These are phyloP conservation scores for Astropecten irregularis DNA, from an alignment of 53 echinoderm and acorn worm genomes.

Conservation along the genomic window DNA sequence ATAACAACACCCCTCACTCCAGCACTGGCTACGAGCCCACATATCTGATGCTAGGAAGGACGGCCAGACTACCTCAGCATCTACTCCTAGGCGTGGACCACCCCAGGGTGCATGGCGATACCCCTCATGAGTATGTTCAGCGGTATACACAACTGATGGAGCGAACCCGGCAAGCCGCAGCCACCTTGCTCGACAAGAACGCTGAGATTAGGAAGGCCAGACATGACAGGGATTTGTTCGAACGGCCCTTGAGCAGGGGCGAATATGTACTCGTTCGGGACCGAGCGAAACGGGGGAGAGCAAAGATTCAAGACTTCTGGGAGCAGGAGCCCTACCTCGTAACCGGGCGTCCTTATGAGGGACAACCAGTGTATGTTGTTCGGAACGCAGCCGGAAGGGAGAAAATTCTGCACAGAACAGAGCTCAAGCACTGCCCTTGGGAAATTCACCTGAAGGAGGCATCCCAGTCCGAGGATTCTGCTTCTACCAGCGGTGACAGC, in stretches of 20 bases:
- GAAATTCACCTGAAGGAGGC: background rate
- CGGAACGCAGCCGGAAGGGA: background rate
- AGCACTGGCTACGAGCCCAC: too few relatives aligned
- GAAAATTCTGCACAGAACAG: slow-evolving; percentile 21
- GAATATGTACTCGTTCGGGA: too few relatives aligned
- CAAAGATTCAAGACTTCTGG: too few relatives aligned
- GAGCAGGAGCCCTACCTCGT: slow-evolving; percentile 16
- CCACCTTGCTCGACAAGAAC: too few relatives aligned
- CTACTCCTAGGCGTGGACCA: too few relatives aligned
- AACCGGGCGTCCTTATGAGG: background rate
- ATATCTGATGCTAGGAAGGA: background rate
- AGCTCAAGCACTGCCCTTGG: slow-evolving; percentile 44
- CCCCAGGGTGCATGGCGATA: too few relatives aligned
- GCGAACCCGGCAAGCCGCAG: too few relatives aligned
- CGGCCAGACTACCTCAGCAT: background rate
- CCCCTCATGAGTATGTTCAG: background rate
- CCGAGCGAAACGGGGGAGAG: too few relatives aligned
- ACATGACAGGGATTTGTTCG: slow-evolving; percentile 17
- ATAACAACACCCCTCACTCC: too few relatives aligned
- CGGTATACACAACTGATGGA: background rate
- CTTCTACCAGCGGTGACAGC: background rate
- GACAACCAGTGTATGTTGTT: slow-evolving; percentile 30
- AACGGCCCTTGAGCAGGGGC: slow-evolving; percentile 22
- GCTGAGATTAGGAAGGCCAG: background rate
- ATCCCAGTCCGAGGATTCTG: background rate